phyloP scores from a whole-genome alignment of 2,113 vertebrate genomes.

The Epinephelus lanceolatus region DNA sequence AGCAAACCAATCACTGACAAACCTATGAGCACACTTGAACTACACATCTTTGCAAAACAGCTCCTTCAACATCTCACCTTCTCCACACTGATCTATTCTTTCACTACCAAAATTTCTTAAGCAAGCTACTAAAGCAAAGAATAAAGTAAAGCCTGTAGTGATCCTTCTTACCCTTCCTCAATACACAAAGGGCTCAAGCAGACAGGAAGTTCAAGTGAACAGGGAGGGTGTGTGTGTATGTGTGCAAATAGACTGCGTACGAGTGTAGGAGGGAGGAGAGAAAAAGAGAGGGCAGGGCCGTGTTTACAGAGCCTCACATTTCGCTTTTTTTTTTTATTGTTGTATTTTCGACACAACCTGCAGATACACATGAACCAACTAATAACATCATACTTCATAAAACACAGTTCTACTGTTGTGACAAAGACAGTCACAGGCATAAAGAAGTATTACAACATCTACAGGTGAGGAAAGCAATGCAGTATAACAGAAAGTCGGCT shows the following conservation, averaged over 20 bases:
- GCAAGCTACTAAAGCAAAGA: neutral
- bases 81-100: neutral
- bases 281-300: constrained; percentile 33
- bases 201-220: neutral
- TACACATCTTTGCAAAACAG: neutral
- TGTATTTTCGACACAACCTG: too few relatives aligned
- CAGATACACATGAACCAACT: too few relatives aligned
- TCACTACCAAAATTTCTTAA: neutral
- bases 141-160: neutral
- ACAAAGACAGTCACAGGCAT: too few relatives aligned
- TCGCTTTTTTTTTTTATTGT: too few relatives aligned
- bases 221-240: constrained; percentile 7
- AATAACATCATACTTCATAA: too few relatives aligned
- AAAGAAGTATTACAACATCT: neutral
- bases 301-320: neutral
- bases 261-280: neutral
- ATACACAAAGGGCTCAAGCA: constrained; percentile 15
- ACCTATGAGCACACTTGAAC: neutral
- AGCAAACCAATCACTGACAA: neutral
- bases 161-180: constrained; percentile 54
- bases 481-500: neutral
- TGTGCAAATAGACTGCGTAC: neutral
- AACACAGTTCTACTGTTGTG: too few relatives aligned
- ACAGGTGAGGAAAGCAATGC: neutral
- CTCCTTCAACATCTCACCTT: neutral